These are phyloP conservation scores for Nothoprocta perdicaria DNA, from an alignment of 2,113 vertebrate species.

Conservation along the genomic window DNA sequence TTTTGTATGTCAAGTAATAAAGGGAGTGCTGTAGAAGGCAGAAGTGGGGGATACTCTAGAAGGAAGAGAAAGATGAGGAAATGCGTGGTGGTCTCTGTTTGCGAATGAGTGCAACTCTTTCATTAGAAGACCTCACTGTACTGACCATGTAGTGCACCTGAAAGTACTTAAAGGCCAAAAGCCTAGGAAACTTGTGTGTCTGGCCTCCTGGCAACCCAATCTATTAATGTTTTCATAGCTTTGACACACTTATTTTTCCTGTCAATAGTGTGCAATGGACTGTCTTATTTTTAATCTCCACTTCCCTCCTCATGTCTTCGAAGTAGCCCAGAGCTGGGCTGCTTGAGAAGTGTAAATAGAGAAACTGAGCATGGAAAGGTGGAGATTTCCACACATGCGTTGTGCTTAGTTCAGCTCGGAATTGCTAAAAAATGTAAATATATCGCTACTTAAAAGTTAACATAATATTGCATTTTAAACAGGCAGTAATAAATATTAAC, in stretches of 20 bases:
- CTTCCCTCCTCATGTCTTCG: not conserved
- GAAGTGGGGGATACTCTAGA: not conserved
- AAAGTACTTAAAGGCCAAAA: not conserved
- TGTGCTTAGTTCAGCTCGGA: not conserved
- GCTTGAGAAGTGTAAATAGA: not conserved
- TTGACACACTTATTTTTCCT: not conserved
- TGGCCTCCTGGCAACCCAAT: not conserved
- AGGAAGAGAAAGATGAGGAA: not conserved
- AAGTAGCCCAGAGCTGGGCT: not conserved
- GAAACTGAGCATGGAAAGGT: not conserved
- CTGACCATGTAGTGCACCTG: not conserved
- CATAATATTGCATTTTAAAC: not conserved
- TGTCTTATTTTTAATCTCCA: not conserved
- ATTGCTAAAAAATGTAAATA: constrained; percentile 6
- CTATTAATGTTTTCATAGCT: not conserved
- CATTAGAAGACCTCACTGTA: not conserved
- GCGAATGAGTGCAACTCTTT: not conserved
- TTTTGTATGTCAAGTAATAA: not conserved
- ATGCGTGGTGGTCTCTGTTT: not conserved
- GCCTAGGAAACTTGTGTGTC: not conserved
- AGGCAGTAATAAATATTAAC: not conserved
- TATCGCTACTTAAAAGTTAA: not conserved
- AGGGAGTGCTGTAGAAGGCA: not conserved
- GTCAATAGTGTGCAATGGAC: not conserved
- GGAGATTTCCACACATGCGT: not conserved